Conservation (phyloP, 2,888 invertebrate genomes). For the Harpalus rubripes region DNA sequence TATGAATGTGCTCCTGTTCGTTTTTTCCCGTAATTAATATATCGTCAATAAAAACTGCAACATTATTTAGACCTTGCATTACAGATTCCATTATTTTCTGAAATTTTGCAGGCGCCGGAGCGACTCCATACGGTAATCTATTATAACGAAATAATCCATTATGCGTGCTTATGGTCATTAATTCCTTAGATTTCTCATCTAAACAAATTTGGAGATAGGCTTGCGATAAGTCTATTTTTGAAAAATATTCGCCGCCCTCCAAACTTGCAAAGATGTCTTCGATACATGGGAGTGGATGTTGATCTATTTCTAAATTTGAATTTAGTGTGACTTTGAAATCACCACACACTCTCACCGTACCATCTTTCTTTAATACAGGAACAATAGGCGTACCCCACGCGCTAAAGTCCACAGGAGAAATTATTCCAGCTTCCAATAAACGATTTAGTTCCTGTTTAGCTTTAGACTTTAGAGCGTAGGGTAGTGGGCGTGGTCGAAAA, state of each 20-base stretch:
- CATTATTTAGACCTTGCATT: constrained; percentile 69
- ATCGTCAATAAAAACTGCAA: constrained; percentile 69
- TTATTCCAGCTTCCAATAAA: constrained; percentile 67
- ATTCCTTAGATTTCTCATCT: constrained; percentile 63
- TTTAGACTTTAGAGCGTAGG: constrained; percentile 69
- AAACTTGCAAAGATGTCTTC: constrained; percentile 66
- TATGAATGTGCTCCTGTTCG: constrained; percentile 8
- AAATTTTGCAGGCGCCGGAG: constrained; percentile 71
- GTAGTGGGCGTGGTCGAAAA: constrained; percentile 68
- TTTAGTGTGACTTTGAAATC: constrained; percentile 70
- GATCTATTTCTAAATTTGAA: constrained; percentile 69
- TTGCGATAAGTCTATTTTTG: constrained; percentile 70
- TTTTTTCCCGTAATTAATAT: constrained; percentile 65
- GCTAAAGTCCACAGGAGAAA: constrained; percentile 67
- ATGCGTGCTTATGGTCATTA: constrained; percentile 70
- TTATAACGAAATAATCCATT: constrained; percentile 70
- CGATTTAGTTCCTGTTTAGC: constrained; percentile 70
- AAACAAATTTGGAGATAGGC: constrained; percentile 57
- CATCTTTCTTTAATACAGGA: constrained; percentile 52
- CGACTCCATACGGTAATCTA: constrained; percentile 70
- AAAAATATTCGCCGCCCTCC: constrained; percentile 67
- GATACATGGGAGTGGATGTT: constrained; percentile 68
- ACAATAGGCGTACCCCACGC: constrained; percentile 1
- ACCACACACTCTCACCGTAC: constrained; percentile 66
- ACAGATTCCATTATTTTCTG: constrained; percentile 71